phyloP scores from a whole-genome alignment of 2,113 vertebrate species.

The Piprites chloris region DNA sequence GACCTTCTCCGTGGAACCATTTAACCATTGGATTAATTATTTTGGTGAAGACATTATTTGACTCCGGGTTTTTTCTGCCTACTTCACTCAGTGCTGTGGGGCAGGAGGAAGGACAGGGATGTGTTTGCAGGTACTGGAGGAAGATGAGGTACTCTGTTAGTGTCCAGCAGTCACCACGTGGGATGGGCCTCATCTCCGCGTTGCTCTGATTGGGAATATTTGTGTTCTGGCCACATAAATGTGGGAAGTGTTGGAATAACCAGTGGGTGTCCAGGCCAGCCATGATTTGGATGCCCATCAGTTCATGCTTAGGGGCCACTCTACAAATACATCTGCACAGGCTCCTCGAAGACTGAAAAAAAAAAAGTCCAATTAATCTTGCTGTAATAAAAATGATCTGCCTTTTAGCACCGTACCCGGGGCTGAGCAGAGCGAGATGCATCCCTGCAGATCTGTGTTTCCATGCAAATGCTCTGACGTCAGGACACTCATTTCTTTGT shows the following conservation, averaged over 20 bases:
- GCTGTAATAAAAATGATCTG: neutral
- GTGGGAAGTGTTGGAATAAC: neutral
- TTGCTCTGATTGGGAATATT: neutral
- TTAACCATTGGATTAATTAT: neutral
- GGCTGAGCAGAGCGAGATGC: neutral
- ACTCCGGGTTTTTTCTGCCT: neutral
- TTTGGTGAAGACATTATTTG: neutral
- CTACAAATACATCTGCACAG: neutral
- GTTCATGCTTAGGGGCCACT: neutral
- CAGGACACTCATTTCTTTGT: neutral
- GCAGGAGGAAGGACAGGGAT: neutral
- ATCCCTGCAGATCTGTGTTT: neutral
- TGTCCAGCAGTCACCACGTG: neutral
- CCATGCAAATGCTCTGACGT: constrained; percentile 4
- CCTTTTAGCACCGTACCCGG: neutral
- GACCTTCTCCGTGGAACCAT: neutral
- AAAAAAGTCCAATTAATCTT: neutral
- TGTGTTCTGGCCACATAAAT: neutral
- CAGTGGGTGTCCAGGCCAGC: neutral
- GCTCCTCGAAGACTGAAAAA: neutral
- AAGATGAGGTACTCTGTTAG: neutral
- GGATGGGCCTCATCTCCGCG: neutral
- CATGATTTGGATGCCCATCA: fast-evolving
- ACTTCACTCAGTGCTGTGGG: fast-evolving
- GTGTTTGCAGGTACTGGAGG: neutral